Conservation (phyloP, 92 coral and sea anemone species). For the Pocillopora meandrina region DNA sequence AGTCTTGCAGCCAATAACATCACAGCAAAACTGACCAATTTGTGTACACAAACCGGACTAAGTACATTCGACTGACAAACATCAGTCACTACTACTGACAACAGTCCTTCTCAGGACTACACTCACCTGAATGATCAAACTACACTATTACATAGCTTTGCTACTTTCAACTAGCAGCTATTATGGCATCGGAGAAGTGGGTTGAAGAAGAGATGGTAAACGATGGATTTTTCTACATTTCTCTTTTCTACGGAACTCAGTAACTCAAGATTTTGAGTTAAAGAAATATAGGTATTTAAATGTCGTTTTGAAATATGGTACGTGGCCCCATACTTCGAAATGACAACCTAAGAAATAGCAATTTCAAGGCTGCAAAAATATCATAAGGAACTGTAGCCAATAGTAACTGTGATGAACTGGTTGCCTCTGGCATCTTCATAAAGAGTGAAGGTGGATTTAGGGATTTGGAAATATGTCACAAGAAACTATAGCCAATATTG, state of each 20-base stretch:
- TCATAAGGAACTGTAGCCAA: constrained; percentile 7
- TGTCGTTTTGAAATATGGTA: constrained; percentile 33
- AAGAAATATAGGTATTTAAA: constrained; percentile 6
- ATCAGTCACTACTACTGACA: no score
- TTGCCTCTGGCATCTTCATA: constrained; percentile 44
- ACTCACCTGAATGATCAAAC: no score
- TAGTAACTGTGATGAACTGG: constrained; percentile 15
- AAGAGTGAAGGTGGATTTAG: constrained; percentile 37
- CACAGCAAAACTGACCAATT: no score
- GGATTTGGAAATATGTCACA: not conserved
- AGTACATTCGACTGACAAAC: no score
- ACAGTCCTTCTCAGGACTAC: no score
- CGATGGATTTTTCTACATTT: no score
- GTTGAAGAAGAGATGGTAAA: no score
- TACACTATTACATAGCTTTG: no score
- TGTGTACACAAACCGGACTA: no score
- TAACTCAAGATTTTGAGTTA: not conserved
- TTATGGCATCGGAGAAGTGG: no score
- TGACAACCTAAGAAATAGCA: constrained; percentile 18
- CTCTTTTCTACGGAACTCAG: not conserved
- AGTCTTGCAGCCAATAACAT: no score
- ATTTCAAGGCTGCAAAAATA: constrained; percentile 23
- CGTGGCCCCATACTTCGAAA: constrained; percentile 27
- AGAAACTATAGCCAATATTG: constrained; percentile 13
- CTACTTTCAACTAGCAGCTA: no score